phyloP scores from a whole-genome alignment of 2,888 invertebrate species.

The Caenorhabditis sulstoni region DNA sequence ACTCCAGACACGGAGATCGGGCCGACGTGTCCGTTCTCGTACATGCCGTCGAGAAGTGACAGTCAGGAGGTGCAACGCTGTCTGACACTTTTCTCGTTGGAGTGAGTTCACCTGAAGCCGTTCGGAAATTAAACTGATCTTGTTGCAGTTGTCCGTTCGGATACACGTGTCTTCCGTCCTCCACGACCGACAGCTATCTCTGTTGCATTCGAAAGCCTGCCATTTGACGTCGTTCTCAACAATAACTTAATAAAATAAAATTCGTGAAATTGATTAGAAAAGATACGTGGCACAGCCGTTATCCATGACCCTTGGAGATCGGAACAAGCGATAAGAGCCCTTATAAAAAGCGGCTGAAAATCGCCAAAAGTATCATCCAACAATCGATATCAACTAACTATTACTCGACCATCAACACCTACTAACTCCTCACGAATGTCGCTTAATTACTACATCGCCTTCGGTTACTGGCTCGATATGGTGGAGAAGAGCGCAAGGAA shows the following conservation, averaged over 20 bases:
- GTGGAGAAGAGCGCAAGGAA: too few species aligned
- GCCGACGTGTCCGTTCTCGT: slow-evolving; percentile 52
- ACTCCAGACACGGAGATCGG: background rate
- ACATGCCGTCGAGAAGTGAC: slow-evolving; percentile 53
- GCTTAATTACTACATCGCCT: too few species aligned
- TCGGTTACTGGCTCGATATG: too few species aligned
- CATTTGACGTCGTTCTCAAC: background rate
- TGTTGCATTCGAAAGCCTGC: slow-evolving; percentile 64
- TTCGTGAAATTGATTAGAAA: too few species aligned
- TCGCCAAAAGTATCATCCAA: too few species aligned
- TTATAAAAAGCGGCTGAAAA: too few species aligned
- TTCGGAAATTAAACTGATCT: background rate
- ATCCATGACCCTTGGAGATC: too few species aligned
- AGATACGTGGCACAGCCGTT: too few species aligned
- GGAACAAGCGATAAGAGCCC: too few species aligned
- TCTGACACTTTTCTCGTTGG: slow-evolving; percentile 58
- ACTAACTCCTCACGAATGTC: too few species aligned
- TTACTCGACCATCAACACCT: too few species aligned
- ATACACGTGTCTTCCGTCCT: slow-evolving; percentile 68
- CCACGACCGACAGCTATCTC: slow-evolving; percentile 64
- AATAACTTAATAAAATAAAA: background rate
- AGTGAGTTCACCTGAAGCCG: slow-evolving; percentile 33
- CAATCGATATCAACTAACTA: too few species aligned
- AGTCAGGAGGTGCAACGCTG: slow-evolving; percentile 57
- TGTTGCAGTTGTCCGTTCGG: slow-evolving; percentile 55